phyloP scores from a whole-genome alignment of 2,888 invertebrate species.

The Pasiphila rectangulata region DNA sequence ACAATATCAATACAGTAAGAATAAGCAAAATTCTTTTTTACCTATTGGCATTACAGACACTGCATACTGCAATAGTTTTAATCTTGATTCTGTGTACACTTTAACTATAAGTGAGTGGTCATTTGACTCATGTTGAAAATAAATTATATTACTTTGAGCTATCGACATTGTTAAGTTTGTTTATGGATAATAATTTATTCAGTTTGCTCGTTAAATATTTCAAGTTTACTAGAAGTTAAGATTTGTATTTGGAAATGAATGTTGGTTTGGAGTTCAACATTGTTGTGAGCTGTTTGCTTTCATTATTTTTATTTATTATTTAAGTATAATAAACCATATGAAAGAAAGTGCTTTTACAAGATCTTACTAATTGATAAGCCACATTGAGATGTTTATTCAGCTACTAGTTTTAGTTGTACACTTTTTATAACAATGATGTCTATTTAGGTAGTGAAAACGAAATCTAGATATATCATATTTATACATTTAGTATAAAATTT shows the following conservation, averaged over 20 bases:
- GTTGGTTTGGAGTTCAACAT: conserved; percentile 74
- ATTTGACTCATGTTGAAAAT: conserved; percentile 75
- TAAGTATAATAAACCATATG: conserved; percentile 77
- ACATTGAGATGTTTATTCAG: conserved; percentile 80
- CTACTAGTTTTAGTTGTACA: conserved; percentile 81
- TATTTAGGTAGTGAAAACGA: conserved; percentile 80
- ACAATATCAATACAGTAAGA: conserved; percentile 78
- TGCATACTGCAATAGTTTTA: conserved; percentile 54
- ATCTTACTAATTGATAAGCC: conserved; percentile 79
- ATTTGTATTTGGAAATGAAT: conserved; percentile 75
- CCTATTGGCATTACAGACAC: conserved; percentile 66
- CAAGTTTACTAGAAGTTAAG: conserved; percentile 80
- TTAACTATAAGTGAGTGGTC: conserved; percentile 59
- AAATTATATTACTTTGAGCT: conserved; percentile 78
- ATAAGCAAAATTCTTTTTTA: conserved; percentile 66
- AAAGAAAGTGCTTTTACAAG: conserved; percentile 80
- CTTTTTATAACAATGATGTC: conserved; percentile 81
- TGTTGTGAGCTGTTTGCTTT: conserved; percentile 77
- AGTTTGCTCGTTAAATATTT: conserved; percentile 81
- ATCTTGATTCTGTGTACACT: conserved; percentile 58
- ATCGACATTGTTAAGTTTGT: conserved; percentile 81
- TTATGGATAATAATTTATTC: conserved; percentile 81
- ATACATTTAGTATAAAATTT: conserved; percentile 82
- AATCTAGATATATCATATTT: conserved; percentile 81
- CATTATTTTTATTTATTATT: conserved; percentile 78